Percentiles rank a stretch among this genome's conserved stretches.
Conservation (phyloP, 2,113 vertebrate genomes). For the Saguinus imperator region DNA sequence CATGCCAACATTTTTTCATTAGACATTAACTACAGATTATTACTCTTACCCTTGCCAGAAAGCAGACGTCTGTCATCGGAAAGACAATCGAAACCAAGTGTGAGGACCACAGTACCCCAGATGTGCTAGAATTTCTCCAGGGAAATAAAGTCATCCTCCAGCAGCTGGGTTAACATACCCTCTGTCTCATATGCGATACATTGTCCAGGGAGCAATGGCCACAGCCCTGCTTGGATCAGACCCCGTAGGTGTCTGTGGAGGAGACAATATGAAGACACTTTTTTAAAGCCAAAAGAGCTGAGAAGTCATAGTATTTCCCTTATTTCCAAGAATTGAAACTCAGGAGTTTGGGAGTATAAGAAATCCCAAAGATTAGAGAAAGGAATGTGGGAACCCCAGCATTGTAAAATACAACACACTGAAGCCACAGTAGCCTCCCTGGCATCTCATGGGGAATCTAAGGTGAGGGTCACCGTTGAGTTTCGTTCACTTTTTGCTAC, state of each 20-base stretch:
- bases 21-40: conserved; percentile 68
- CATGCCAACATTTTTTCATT: conserved; percentile 42
- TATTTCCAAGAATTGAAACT: not conserved
- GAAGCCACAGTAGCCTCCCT: not conserved
- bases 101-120: conserved; percentile 43
- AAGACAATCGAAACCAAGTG: conserved; percentile 60
- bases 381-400: not conserved
- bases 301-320: not conserved
- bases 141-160: conserved; percentile 66
- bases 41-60: conserved; percentile 56
- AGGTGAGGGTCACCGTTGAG: not conserved
- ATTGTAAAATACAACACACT: not conserved
- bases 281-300: not conserved
- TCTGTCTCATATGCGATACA: not conserved
- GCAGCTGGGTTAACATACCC: conserved; percentile 57
- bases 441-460: not conserved
- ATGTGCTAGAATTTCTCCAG: conserved; percentile 58
- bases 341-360: not conserved
- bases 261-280: not conserved
- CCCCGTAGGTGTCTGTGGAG: not conserved
- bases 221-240: not conserved
- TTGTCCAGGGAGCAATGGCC: not conserved
- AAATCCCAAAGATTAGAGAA: not conserved
- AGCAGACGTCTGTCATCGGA: conserved; percentile 42
- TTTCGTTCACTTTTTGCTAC: not conserved